phyloP scores from a whole-genome alignment of 2,113 vertebrate genomes.

The Chionomys nivalis region DNA sequence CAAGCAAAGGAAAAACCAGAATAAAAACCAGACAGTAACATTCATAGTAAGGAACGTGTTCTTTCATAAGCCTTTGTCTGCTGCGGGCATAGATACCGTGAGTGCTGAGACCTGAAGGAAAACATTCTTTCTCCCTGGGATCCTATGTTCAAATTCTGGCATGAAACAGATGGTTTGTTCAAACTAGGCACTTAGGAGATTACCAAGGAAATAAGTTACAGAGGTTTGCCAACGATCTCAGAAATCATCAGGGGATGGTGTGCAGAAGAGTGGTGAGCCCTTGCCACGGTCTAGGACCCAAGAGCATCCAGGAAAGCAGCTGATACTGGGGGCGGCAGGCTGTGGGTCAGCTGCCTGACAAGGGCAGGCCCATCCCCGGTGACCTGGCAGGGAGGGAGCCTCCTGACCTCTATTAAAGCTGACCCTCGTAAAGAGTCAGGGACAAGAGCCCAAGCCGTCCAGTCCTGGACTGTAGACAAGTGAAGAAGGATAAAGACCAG shows the following conservation, averaged over 20 bases:
- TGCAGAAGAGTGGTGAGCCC: background rate
- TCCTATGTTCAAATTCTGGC: slow-evolving; percentile 1
- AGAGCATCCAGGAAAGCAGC: background rate
- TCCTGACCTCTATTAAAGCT: background rate
- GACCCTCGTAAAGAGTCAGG: background rate
- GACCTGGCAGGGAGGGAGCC: background rate
- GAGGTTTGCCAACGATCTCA: background rate
- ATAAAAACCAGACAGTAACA: background rate
- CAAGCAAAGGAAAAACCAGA: background rate
- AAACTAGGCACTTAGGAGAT: background rate
- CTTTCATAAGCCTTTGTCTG: background rate
- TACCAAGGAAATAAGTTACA: slow-evolving; percentile 21
- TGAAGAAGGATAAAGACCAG: background rate
- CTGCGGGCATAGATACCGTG: background rate
- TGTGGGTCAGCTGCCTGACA: accelerated
- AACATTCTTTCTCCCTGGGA: background rate
- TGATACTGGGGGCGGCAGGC: no score
- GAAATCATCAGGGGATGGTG: background rate
- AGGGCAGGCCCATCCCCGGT: background rate
- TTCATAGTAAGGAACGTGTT: background rate
- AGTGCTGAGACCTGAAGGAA: slow-evolving; percentile 7
- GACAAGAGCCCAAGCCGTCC: background rate
- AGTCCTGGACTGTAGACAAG: background rate
- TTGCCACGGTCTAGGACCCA: background rate
- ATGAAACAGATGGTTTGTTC: slow-evolving; percentile 20